Conservation (phyloP, 2,888 invertebrate genomes). For the Fragum sueziense region DNA sequence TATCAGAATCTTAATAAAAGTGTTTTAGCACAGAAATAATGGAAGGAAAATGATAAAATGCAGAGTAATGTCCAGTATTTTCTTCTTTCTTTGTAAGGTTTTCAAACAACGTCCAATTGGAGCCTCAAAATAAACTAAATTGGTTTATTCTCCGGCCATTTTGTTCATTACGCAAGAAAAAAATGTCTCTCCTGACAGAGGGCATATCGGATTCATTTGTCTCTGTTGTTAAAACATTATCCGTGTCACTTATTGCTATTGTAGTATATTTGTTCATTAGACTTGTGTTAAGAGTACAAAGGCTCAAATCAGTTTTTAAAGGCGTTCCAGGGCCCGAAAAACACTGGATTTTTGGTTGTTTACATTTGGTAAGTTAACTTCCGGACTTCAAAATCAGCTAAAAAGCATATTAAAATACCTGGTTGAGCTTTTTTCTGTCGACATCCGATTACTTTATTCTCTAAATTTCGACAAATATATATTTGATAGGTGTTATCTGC, state of each 20-base stretch:
- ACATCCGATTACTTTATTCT: too few species aligned
- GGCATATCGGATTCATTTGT: neutral
- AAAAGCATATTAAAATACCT: too few species aligned
- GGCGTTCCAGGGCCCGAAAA: slow-evolving; percentile 43
- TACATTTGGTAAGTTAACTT: slow-evolving; percentile 45
- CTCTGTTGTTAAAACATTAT: slow-evolving; percentile 20
- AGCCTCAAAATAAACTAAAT: neutral
- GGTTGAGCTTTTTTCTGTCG: too few species aligned
- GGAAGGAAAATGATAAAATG: too few species aligned
- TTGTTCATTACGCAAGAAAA: neutral
- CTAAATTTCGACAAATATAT: too few species aligned
- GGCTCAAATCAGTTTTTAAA: slow-evolving; percentile 24
- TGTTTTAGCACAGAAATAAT: too few species aligned
- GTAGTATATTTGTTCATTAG: slow-evolving; percentile 25
- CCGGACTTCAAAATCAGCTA: too few species aligned
- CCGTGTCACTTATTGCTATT: slow-evolving; percentile 11
- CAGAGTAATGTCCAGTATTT: too few species aligned
- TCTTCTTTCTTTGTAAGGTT: too few species aligned
- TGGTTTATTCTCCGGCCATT: neutral
- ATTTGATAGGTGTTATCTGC: too few species aligned
- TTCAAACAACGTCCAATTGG: too few species aligned
- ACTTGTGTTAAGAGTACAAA: slow-evolving; percentile 23
- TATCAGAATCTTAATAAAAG: too few species aligned
- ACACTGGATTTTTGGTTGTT: slow-evolving; percentile 52
- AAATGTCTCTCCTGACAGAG: neutral